phyloP scores from a whole-genome alignment of 2,888 invertebrate genomes.

The Neoitamus cyanurus region DNA sequence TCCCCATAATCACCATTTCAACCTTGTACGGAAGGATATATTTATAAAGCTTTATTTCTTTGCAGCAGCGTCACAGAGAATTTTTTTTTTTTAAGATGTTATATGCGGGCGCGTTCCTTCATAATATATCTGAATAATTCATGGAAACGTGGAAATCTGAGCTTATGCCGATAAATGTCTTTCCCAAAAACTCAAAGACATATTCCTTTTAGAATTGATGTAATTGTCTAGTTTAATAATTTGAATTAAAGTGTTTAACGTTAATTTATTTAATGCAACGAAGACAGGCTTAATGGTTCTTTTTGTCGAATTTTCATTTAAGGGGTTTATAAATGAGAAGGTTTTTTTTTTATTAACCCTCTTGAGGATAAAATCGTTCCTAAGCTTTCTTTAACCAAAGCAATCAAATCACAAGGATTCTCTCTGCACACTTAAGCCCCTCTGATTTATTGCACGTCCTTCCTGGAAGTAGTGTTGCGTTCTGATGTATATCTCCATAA shows the following conservation, averaged over 20 bases:
- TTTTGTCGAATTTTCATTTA: too few species aligned
- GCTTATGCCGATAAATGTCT: neutral
- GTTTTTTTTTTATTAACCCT: neutral
- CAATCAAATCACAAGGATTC: neutral
- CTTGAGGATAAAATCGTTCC: neutral
- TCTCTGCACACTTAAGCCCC: neutral
- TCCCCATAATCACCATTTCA: neutral
- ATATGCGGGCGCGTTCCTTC: neutral
- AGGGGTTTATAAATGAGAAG: neutral
- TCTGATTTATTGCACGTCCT: constrained; percentile 9
- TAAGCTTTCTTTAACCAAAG: neutral
- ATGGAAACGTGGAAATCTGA: neutral
- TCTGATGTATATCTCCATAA: constrained; percentile 19
- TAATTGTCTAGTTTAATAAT: neutral
- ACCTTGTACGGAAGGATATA: neutral
- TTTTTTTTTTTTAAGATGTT: neutral
- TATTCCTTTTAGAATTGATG: neutral
- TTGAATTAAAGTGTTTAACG: neutral
- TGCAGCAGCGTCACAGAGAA: neutral
- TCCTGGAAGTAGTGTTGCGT: neutral
- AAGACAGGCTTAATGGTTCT: too few species aligned
- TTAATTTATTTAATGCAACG: neutral
- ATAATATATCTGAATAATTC: neutral
- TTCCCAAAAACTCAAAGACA: neutral
- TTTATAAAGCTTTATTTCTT: neutral